Conservation (phyloP, 2,113 vertebrate species). For the Takifugu bimaculatus region DNA sequence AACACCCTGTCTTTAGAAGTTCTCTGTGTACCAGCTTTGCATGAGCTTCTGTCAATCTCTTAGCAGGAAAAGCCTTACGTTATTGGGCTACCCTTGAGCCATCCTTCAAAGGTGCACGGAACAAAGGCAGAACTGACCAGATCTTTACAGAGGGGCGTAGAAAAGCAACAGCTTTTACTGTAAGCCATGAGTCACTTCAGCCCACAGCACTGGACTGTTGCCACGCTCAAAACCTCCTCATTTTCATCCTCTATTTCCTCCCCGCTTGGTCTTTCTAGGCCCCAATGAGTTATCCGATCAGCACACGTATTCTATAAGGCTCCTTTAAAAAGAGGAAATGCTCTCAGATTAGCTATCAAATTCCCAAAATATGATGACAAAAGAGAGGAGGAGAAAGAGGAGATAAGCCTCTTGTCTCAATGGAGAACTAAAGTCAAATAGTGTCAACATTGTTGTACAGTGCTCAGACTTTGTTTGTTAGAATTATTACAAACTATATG, state of each 20-base stretch:
- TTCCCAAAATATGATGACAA: conserved; percentile 27
- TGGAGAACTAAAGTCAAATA: conserved; percentile 41
- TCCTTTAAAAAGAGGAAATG: conserved; percentile 58
- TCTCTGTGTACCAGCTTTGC: neutral
- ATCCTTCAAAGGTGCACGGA: conserved; percentile 47
- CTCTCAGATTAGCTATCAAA: conserved; percentile 34
- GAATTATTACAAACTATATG: too few relatives aligned
- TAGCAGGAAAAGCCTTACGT: neutral
- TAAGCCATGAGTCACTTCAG: conserved; percentile 75
- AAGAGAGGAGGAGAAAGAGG: conserved; percentile 3
- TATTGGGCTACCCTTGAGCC: conserved; percentile 31
- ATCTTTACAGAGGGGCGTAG: conserved; percentile 65
- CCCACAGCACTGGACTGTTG: conserved; percentile 70
- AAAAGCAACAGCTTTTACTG: conserved; percentile 70
- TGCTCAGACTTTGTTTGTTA: conserved; percentile 5
- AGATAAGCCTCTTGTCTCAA: conserved; percentile 48
- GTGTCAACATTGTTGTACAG: conserved; percentile 8
- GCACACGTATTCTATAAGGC: conserved; percentile 35
- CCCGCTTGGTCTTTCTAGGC: conserved; percentile 56
- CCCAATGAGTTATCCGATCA: conserved; percentile 48
- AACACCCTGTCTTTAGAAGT: too few relatives aligned
- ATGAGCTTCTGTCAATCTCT: conserved; percentile 6
- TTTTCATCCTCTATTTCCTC: conserved; percentile 43
- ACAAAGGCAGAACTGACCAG: conserved; percentile 43
- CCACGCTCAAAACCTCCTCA: conserved; percentile 49